Evolutionary conservation across 1,140 invertebrate species (phyloP), one percentile per base, ranked within the genome.

Genomic region (Drosophila athabasca): DNA sequence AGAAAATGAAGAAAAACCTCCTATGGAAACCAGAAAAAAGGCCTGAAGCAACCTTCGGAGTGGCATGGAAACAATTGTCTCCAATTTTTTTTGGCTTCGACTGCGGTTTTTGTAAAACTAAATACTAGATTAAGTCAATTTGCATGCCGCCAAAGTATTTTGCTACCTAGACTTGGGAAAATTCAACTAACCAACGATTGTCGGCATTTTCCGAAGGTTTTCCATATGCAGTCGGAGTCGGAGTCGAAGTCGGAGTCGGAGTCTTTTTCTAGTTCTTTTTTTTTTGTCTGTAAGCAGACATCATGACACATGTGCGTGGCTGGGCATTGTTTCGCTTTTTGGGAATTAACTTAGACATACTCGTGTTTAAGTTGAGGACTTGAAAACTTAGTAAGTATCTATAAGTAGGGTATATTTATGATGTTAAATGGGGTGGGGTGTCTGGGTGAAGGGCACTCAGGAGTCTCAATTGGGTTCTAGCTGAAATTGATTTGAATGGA

Each of bases 81-180:
- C 49, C 54, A 58, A 24, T 53, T 44, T 57, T 52, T 62, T 66
- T 52, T 49, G 24, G 48, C 53, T 83, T 70, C 75, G 58, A 57
- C 66, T 84, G 81, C 82, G 79, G 76, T 84, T 79, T 72, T 73
- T 84, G 51, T 75, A 66, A 62, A 84, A 67, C 78, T 78, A 78
- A 87, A 87, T 88, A 82, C 74, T 82, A 87, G 82, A 87, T 87
- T 87, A 87, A 87, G 75, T 71, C 82, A 87, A 87, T 87, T 87
- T 87, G 82, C 82, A 87, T 87, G 82, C 46, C 62, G 82, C 77
- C 73, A 79, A 66, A 77, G 81, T 58, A 76, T 79, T 73, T 76
- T 53, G 72, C 81, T 68, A 83, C 80, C 80, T 83, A 83, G 80
- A 79, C 75, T 79, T 84, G 82, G 82, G 78, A 87, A 87, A 87